Evolutionary conservation across 2,797 vertebrate species (phyloP).

Genomic region (Macroramphosus scolopax): DNA sequence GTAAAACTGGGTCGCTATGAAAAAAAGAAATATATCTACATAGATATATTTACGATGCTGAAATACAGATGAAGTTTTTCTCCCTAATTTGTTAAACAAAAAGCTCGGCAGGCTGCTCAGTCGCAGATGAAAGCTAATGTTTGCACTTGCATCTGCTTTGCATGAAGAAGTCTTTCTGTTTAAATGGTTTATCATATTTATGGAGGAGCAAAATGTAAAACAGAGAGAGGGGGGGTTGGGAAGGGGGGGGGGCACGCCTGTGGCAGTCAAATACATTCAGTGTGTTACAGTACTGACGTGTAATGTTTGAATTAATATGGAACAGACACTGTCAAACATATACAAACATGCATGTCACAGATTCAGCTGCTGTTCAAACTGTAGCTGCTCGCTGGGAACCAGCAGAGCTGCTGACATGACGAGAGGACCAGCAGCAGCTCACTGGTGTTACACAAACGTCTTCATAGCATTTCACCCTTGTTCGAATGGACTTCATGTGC

Average conservation of each 20-base stretch:
- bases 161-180: slow-evolving; percentile 53
- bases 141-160: slow-evolving; percentile 56
- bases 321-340: too few relatives aligned
- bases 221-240: slow-evolving; percentile 13
- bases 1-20: slow-evolving; percentile 72
- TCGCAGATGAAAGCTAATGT: slow-evolving; percentile 58
- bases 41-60: slow-evolving; percentile 40
- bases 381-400: slow-evolving; percentile 3
- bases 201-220: slow-evolving; percentile 52
- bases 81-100: slow-evolving; percentile 69
- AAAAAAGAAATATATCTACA: too few relatives aligned
- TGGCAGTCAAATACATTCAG: slow-evolving; percentile 39
- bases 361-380: slow-evolving; percentile 1
- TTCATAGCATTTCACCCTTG: neutral
- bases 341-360: neutral
- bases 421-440: too few relatives aligned
- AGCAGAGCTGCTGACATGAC: too few relatives aligned
- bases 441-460: neutral
- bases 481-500: too few relatives aligned
- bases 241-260: slow-evolving; percentile 18
- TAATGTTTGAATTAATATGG: slow-evolving; percentile 23
- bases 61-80: slow-evolving; percentile 54
- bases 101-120: slow-evolving; percentile 48
- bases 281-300: slow-evolving; percentile 8
- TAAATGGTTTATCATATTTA: slow-evolving; percentile 64